These are phyloP conservation scores for Helicoverpa assulta DNA, from an alignment of 2,888 invertebrate species.

Conservation along the genomic window DNA sequence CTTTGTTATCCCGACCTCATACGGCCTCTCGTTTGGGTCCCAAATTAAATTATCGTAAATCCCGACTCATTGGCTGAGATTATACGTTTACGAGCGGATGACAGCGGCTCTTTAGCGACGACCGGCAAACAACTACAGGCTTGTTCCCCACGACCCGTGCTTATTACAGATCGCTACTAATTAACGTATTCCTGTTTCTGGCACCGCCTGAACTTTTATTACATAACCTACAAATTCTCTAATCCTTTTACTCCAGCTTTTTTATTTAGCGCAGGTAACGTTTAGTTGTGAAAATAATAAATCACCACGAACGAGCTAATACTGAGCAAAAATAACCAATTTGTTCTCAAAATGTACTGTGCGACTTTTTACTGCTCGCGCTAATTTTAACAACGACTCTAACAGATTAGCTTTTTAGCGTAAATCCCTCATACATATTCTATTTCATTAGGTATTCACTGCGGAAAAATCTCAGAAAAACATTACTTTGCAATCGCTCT, in stretches of 20 bases:
- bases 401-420: constrained; percentile 50
- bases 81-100: constrained; percentile 61
- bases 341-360: constrained; percentile 21
- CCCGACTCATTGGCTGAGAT: constrained; percentile 65
- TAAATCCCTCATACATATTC: constrained; percentile 60
- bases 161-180: constrained; percentile 63
- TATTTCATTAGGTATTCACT: constrained; percentile 57
- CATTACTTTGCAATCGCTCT: constrained; percentile 36
- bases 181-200: constrained; percentile 59
- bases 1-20: constrained; percentile 64
- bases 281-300: constrained; percentile 63
- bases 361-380: constrained; percentile 20
- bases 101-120: constrained; percentile 61
- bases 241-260: constrained; percentile 48
- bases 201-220: constrained; percentile 57
- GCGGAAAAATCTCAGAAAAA: constrained; percentile 47
- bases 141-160: constrained; percentile 51
- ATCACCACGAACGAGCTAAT: constrained; percentile 49
- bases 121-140: constrained; percentile 59
- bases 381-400: constrained; percentile 49
- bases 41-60: constrained; percentile 75
- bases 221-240: constrained; percentile 56
- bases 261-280: constrained; percentile 39
- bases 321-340: constrained; percentile 39
- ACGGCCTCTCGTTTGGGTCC: constrained; percentile 55